phyloP scores from a whole-genome alignment of 2,888 invertebrate genomes.

The Mesorhabditis belari region DNA sequence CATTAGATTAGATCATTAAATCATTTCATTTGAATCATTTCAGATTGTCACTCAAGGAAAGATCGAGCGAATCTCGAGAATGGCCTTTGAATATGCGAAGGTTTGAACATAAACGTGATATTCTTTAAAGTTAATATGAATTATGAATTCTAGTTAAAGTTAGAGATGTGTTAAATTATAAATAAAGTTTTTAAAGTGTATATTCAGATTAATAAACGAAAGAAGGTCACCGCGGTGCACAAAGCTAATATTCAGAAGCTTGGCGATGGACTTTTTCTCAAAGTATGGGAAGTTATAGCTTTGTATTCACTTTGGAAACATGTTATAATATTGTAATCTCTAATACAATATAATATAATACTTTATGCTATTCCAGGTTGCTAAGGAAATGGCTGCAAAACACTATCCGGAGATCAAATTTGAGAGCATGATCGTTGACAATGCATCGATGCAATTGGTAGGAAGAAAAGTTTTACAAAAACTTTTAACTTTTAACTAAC shows the following conservation, averaged over 20 bases:
- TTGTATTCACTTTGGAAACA: not conserved
- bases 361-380: conserved; percentile 52
- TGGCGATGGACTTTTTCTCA: conserved; percentile 90
- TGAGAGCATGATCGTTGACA: conserved; percentile 84
- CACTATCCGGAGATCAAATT: conserved; percentile 85
- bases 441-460: conserved; percentile 62
- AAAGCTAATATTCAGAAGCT: conserved; percentile 98
- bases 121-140: not conserved
- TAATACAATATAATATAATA: not conserved
- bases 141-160: not conserved
- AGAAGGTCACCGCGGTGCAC: conserved; percentile 75
- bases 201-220: conserved; percentile 6
- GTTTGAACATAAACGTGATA: too few species aligned
- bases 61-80: conserved; percentile 81
- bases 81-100: conserved; percentile 86
- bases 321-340: not conserved
- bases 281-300: conserved; percentile 64
- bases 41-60: conserved; percentile 60
- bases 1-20: not conserved
- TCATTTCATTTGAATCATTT: not conserved
- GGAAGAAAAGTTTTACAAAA: not conserved
- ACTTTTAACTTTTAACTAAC: not conserved
- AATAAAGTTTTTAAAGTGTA: too few species aligned
- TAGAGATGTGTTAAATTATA: too few species aligned
- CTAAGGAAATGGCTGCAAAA: conserved; percentile 61